Conservation (phyloP, 2,888 invertebrate species). For the Liopterus haemorrhoidalis region DNA sequence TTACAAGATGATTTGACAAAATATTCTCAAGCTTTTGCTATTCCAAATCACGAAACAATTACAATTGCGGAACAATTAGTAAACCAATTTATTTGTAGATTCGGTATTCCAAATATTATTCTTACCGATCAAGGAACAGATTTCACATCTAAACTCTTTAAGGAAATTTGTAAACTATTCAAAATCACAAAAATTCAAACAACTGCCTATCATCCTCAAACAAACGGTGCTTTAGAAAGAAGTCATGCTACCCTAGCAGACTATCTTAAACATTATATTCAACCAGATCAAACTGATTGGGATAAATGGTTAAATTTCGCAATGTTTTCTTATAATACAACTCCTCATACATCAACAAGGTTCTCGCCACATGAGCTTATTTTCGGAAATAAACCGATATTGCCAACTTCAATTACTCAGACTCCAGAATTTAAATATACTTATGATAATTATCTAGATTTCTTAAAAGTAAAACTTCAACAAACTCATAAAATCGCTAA, state of each 20-base stretch:
- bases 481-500: conserved; percentile 30
- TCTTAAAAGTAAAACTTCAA: conserved; percentile 29
- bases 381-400: conserved; percentile 27
- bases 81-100: conserved; percentile 29
- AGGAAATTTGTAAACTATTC: conserved; percentile 27
- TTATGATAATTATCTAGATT: conserved; percentile 31
- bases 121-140: conserved; percentile 16
- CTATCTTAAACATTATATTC: conserved; percentile 31
- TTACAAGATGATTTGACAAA: conserved; percentile 40
- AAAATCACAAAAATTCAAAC: conserved; percentile 27
- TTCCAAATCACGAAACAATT: conserved; percentile 37
- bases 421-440: conserved; percentile 32
- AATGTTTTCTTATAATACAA: conserved; percentile 31
- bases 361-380: conserved; percentile 33
- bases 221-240: conserved; percentile 12
- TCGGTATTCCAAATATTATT: conserved; percentile 23
- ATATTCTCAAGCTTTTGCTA: conserved; percentile 36
- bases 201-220: conserved; percentile 12
- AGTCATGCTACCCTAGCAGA: conserved; percentile 6
- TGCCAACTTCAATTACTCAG: conserved; percentile 25
- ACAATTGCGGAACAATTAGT: conserved; percentile 35
- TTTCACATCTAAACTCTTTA: conserved; percentile 26
- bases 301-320: conserved; percentile 32
- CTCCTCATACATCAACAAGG: conserved; percentile 32
- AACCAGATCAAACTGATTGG: conserved; percentile 32